phyloP scores from a whole-genome alignment of 1,140 invertebrate species.

The Drosophila melanica region DNA sequence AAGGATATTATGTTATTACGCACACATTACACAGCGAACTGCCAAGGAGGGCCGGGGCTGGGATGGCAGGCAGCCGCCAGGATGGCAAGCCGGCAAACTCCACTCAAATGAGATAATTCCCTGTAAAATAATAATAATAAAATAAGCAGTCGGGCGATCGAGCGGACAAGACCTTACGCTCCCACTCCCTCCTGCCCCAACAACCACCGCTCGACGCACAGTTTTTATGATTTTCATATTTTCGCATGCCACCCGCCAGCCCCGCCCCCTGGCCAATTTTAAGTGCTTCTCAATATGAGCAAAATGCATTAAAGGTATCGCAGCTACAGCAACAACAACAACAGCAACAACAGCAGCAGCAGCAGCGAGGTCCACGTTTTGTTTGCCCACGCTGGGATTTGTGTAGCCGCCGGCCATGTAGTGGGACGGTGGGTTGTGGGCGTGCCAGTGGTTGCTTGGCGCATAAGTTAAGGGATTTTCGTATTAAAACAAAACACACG shows the following conservation, averaged over 20 bases:
- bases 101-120: conserved; percentile 83
- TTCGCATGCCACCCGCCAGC: conserved; percentile 45
- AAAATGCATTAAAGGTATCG: conserved; percentile 80
- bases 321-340: not conserved
- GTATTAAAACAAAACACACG: conserved; percentile 64
- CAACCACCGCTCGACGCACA: not conserved
- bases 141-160: conserved; percentile 62
- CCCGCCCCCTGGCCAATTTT: conserved; percentile 44
- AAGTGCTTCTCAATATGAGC: conserved; percentile 81
- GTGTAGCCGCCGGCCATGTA: conserved; percentile 58
- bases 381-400: conserved; percentile 29
- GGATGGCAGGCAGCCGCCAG: conserved; percentile 15
- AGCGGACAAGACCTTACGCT: conserved; percentile 16
- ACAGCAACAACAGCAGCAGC: not conserved
- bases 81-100: conserved; percentile 45
- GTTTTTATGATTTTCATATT: conserved; percentile 79
- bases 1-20: conserved; percentile 83
- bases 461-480: conserved; percentile 68
- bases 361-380: conserved; percentile 13
- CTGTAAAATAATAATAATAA: conserved; percentile 83
- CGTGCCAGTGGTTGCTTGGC: conserved; percentile 35
- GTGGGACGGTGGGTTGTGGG: conserved; percentile 4
- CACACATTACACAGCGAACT: conserved; percentile 72
- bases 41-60: conserved; percentile 2
- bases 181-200: not conserved